A percentile compares a stretch with the other conserved stretches of the same genome.
Conservation (phyloP, 2,888 invertebrate species). For the Ochropleura plecta region DNA sequence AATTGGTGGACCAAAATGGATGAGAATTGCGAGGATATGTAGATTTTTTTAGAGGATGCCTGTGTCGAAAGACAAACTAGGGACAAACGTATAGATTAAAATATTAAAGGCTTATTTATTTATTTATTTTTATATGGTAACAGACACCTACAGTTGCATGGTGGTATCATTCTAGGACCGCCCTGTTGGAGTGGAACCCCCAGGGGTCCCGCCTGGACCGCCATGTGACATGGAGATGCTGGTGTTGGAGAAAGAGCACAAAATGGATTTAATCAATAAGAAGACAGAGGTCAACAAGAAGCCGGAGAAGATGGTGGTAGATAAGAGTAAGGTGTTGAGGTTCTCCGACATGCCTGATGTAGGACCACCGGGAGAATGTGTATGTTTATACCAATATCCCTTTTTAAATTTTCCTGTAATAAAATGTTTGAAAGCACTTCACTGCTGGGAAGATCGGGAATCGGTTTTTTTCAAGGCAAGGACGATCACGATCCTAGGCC, state of each 20-base stretch:
- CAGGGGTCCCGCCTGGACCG: slow-evolving; percentile 96
- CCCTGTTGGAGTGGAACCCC: slow-evolving; percentile 91
- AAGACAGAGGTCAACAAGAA: slow-evolving; percentile 73
- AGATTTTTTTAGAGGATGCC: too few species aligned
- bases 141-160: slow-evolving; percentile 12
- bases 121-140: background rate
- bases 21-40: too few species aligned
- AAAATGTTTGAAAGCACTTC: too few species aligned
- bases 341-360: slow-evolving; percentile 92
- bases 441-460: too few species aligned
- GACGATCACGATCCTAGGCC: too few species aligned
- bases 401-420: too few species aligned
- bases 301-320: background rate
- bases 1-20: too few species aligned
- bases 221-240: slow-evolving; percentile 93
- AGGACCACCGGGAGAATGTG: slow-evolving; percentile 85
- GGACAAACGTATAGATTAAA: too few species aligned
- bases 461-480: too few species aligned
- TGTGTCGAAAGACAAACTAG: too few species aligned
- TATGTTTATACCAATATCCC: slow-evolving; percentile 64
- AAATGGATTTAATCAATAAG: background rate
- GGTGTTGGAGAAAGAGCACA: slow-evolving; percentile 73
- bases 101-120: too few species aligned
- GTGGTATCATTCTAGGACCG: slow-evolving; percentile 76
- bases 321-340: slow-evolving; percentile 89